Percentiles rank a stretch among this genome's conserved stretches.
Evolutionary conservation across 2,888 invertebrate species (phyloP).

Genomic region (Girardia tigrina): DNA sequence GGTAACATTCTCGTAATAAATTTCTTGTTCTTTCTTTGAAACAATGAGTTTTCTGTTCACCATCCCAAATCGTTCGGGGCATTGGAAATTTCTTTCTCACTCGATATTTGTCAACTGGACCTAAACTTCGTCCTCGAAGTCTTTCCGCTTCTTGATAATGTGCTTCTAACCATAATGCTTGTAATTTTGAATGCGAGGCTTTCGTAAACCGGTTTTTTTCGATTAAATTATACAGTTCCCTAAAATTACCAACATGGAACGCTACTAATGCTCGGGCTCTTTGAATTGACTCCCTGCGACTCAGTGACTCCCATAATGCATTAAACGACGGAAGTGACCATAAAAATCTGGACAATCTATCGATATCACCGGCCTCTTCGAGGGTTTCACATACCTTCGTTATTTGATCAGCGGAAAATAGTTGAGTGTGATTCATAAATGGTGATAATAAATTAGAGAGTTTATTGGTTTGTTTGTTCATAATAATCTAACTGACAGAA

Average conservation of each 20-base stretch:
- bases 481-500: no score
- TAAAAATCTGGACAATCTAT: conserved; percentile 64
- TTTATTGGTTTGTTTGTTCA: conserved; percentile 14
- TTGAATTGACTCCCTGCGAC: conserved; percentile 70
- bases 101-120: conserved; percentile 80
- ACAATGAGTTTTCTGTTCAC: conserved; percentile 89
- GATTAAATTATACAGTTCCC: conserved; percentile 72
- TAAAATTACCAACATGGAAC: conserved; percentile 75
- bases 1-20: conserved; percentile 86
- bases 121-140: conserved; percentile 68
- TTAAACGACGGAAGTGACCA: conserved; percentile 73
- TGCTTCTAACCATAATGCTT: conserved; percentile 81
- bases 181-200: conserved; percentile 70
- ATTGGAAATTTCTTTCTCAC: conserved; percentile 82
- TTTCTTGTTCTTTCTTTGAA: conserved; percentile 83
- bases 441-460: not conserved
- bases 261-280: conserved; percentile 72
- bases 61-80: conserved; percentile 82
- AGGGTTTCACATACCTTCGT: conserved; percentile 48
- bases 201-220: conserved; percentile 78
- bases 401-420: conserved; percentile 30
- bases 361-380: conserved; percentile 54
- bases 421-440: not conserved
- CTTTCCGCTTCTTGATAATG: conserved; percentile 85
- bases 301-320: conserved; percentile 65